A percentile compares a stretch with the other conserved stretches of the same genome.
phyloP scores from a whole-genome alignment of 2,797 vertebrate genomes.

The Aldrovandia affinis region DNA sequence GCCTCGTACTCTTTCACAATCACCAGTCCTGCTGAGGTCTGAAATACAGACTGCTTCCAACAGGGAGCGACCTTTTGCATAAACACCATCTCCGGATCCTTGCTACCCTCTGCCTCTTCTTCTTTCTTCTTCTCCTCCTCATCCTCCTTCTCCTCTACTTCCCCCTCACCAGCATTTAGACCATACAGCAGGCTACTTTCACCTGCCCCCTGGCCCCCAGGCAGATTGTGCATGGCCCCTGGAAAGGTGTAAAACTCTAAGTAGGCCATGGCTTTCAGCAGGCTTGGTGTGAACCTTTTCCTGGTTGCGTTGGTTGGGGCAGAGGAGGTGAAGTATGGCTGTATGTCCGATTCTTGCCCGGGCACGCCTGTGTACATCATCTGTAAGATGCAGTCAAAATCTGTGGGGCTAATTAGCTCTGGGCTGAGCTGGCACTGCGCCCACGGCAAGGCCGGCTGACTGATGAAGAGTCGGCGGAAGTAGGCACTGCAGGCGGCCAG shows the following conservation, averaged over 20 bases:
- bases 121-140: neutral
- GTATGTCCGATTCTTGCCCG: too few species aligned
- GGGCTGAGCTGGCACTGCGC: constrained; percentile 17
- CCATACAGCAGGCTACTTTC: neutral
- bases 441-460: neutral
- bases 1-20: neutral
- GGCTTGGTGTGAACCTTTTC: neutral
- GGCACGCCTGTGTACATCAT: constrained; percentile 28
- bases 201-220: neutral
- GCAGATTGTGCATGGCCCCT: too few species aligned
- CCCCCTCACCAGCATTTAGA: neutral
- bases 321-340: too few species aligned
- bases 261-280: neutral
- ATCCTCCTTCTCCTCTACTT: neutral
- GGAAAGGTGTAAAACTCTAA: neutral
- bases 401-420: neutral
- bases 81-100: neutral
- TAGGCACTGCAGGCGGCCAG: constrained; percentile 30
- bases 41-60: neutral
- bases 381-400: constrained; percentile 31
- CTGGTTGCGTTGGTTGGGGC: neutral
- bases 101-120: neutral
- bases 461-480: constrained; percentile 30
- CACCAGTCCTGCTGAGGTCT: neutral
- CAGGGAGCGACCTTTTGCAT: neutral